Conservation (phyloP, 2,888 invertebrate genomes). For the Thumatha senex region DNA sequence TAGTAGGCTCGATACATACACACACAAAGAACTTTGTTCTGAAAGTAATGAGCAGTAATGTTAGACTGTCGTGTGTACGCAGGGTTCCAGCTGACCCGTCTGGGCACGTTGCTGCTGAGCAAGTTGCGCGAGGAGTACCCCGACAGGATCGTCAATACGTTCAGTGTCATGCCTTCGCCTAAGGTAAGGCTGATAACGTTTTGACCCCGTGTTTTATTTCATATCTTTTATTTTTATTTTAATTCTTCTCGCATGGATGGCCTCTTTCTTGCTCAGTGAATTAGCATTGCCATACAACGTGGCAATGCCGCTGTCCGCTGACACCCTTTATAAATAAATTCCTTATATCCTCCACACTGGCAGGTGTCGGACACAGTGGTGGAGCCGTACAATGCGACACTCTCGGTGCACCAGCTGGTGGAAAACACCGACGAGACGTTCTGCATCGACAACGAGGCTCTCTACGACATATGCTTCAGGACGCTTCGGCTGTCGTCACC, state of each 20-base stretch:
- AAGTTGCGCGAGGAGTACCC: slow-evolving; percentile 94
- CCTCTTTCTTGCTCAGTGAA: no score
- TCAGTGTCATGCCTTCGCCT: slow-evolving; percentile 92
- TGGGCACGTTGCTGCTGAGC: slow-evolving; percentile 91
- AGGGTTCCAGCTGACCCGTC: slow-evolving; percentile 89
- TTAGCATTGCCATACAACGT: no score
- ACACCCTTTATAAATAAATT: not conserved
- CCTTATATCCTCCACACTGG: no score
- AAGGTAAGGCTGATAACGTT: slow-evolving; percentile 85
- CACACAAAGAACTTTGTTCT: no score
- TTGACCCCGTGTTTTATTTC: no score
- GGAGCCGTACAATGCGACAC: slow-evolving; percentile 94
- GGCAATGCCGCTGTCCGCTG: no score
- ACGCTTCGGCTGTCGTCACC: slow-evolving; percentile 92
- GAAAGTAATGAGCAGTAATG: no score
- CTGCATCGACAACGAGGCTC: slow-evolving; percentile 95
- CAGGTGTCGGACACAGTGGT: slow-evolving; percentile 92
- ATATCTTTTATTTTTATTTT: no score
- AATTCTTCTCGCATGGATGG: no score
- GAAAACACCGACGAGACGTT: slow-evolving; percentile 95
- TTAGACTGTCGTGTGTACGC: no score
- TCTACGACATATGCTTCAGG: slow-evolving; percentile 95
- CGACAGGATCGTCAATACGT: slow-evolving; percentile 92
- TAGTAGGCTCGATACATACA: no score
- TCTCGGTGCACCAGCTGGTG: slow-evolving; percentile 93